These are phyloP conservation scores for Eulithis prunata DNA, from an alignment of 2,888 invertebrate genomes.

Conservation along the genomic window DNA sequence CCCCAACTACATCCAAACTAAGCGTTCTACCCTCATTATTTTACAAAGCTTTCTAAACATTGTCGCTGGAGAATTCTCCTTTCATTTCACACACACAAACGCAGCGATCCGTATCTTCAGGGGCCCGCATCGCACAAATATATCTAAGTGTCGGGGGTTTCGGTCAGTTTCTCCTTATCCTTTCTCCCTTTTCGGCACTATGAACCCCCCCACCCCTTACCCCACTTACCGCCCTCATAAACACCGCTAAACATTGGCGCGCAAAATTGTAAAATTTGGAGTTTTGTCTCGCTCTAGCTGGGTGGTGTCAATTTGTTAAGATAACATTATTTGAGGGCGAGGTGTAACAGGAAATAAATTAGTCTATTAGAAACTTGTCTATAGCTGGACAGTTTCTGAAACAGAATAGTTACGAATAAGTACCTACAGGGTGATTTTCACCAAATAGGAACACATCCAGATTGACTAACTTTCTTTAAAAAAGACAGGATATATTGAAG, in stretches of 20 bases:
- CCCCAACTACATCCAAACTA: constrained; percentile 51
- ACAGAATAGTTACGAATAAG: not conserved
- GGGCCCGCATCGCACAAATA: constrained; percentile 71
- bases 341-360: constrained; percentile 62
- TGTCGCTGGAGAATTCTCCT: constrained; percentile 52
- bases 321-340: constrained; percentile 64
- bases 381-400: not conserved
- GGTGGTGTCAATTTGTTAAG: constrained; percentile 76
- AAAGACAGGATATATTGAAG: no score
- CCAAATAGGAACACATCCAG: no score
- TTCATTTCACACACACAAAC: constrained; percentile 56
- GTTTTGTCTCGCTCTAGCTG: constrained; percentile 65
- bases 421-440: no score
- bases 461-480: no score
- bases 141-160: constrained; percentile 78
- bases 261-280: constrained; percentile 79
- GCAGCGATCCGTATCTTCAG: constrained; percentile 68
- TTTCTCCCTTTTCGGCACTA: constrained; percentile 73
- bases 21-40: constrained; percentile 62
- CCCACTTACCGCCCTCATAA: constrained; percentile 65
- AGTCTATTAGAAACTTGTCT: constrained; percentile 4
- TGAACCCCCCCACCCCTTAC: constrained; percentile 43
- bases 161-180: constrained; percentile 75
- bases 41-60: constrained; percentile 69
- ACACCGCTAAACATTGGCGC: constrained; percentile 76